Base-by-base conservation (phyloP, 2,797 vertebrate species). In the Neostethus bicornis region DNA sequence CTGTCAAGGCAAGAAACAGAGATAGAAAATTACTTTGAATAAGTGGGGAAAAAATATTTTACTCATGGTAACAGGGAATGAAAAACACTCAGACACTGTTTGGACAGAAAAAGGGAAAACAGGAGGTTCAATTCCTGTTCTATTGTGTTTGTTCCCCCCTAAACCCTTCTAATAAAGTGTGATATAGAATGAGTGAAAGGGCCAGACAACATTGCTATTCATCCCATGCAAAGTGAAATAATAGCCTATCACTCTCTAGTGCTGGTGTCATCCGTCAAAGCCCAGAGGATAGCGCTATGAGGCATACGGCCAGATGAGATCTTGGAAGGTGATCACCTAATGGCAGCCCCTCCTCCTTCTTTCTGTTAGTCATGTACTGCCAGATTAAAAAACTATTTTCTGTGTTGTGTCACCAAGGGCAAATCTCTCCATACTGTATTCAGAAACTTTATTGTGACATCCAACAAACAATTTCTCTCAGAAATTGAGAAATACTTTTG, bases 211-310 rank as follows among this genome's bases (percentile, higher is more conserved):
- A 31, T 75, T 61, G 77, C 83, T 89, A 92, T 92, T 92, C 90
- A 88, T 90, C 85, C 89, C 83, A 91, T 90, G 90, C 90, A 92
- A 91, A 91, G 90, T 89, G 81, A 92, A 92, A 92, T 93, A 92
- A 93, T 93, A 89, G 90, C 88, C 91, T 85, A 89, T 93, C 92
- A 92, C 85, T 90, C 80, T n/a, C 63, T 23, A 74, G 73, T 54
- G 42, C 80, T 34, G 46, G 78, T 79, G 76, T 85, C 89, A 93
- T 93, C 87, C 81, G 79, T 92, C 92, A 93, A 85, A 90, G 73
- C 78, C 80, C 64, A n/a, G 77, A 77, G 70, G 68, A 85, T 69
- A 70, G 70, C 9, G 54, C 62, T 70, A 56, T 20, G 78, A 87
- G 81, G 82, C 51, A 39, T 58, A 16, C 41, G 60, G 67, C 70